Evolutionary conservation across 2,797 vertebrate species (phyloP), one percentile per base, ranked within the genome.

Genomic region (Discoglossus pictus): DNA sequence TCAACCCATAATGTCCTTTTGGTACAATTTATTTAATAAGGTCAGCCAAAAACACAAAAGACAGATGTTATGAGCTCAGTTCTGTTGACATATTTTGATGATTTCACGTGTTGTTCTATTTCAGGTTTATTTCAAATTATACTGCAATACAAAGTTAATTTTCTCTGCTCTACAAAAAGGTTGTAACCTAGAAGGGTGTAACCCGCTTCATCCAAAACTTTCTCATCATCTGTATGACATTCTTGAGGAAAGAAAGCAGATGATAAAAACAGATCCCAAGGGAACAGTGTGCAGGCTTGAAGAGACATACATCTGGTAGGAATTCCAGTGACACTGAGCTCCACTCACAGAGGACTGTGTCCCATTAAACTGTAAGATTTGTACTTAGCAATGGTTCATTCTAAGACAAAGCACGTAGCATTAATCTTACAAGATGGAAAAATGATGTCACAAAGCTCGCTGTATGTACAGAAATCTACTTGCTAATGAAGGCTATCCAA

Each of bases 141-240:
- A n/a, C n/a, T n/a, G n/a, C n/a, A n/a, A n/a, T n/a, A n/a, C n/a
- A n/a, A n/a, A n/a, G n/a, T n/a, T n/a, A n/a, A n/a, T n/a, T n/a
- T n/a, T n/a, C n/a, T n/a, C n/a, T n/a, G n/a, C n/a, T n/a, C n/a
- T n/a, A n/a, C n/a, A n/a, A 15, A 6, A 40, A 51, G 23, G 17
- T 40, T 43, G 40, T 50, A 70, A 70, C 60, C 42, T 70, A 52
- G 67, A 58, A 56, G 68, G 68, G 68, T 64, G 60, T 63, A 50
- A 35, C 51, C 20, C 13, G 6, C 25, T 47, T 35, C 15, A 17
- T 48, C 25, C 52, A 10, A 15, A 24, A 63, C 54, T 35, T 63
- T 64, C 51, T 51, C 67, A 55, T 70, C 52, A 24, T 58, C 43
- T 36, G 40, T 16, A 55, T 2, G 23, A 10, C 43, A 55, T 70